Percentiles rank a stretch among this genome's conserved stretches.
These are phyloP conservation scores for Prunella himalayana DNA, from an alignment of 2,113 vertebrate genomes.

Conservation along the genomic window DNA sequence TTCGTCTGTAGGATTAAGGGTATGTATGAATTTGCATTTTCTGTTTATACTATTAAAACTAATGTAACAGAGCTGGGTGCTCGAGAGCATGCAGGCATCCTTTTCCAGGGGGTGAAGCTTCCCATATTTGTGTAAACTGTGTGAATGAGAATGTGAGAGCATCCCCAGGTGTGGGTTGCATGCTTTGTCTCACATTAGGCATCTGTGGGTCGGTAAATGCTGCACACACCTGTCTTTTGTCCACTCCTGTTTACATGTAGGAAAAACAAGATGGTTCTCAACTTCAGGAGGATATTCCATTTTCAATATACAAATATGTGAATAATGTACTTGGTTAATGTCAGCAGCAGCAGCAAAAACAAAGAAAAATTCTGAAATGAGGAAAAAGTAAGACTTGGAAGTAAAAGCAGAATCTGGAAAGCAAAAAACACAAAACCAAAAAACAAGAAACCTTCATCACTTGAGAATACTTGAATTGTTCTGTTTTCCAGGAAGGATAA, in stretches of 20 bases:
- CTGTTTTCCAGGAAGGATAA: constrained; percentile 17
- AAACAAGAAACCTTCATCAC: neutral
- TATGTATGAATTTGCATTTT: constrained; percentile 68
- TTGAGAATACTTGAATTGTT: constrained; percentile 35
- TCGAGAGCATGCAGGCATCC: neutral
- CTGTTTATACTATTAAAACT: constrained; percentile 49
- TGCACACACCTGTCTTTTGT: neutral
- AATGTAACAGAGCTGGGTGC: constrained; percentile 25
- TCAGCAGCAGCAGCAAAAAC: neutral
- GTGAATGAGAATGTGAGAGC: neutral
- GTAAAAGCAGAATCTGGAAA: neutral
- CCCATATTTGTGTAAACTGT: neutral
- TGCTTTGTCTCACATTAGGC: fast-evolving
- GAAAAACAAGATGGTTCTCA: neutral
- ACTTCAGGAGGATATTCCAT: neutral
- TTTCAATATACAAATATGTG: constrained; percentile 14
- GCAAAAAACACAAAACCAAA: neutral
- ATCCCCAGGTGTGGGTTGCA: neutral
- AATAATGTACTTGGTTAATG: neutral
- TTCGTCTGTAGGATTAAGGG: constrained; percentile 64
- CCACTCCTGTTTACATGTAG: neutral
- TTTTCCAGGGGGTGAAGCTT: neutral
- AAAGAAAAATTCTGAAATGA: neutral
- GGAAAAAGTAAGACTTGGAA: neutral
- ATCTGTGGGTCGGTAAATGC: neutral